Evolutionary conservation across 2,113 vertebrate genomes (phyloP).

Genomic region (Ochotona princeps): DNA sequence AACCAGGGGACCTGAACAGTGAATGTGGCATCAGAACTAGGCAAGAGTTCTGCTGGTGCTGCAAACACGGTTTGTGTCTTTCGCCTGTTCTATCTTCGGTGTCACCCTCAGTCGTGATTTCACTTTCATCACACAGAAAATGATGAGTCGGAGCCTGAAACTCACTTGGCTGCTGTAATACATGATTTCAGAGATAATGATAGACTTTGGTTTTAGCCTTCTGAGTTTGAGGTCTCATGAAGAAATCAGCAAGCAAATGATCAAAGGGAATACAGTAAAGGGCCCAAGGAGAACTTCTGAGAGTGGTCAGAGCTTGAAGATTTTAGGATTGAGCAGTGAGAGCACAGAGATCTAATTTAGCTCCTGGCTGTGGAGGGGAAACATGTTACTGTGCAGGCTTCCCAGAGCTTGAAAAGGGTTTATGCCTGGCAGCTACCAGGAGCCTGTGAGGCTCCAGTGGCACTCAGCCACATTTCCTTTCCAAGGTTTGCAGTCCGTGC

Average conservation of each 20-base stretch:
- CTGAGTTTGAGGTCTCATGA: neutral
- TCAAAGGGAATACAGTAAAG: neutral
- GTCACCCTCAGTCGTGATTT: neutral
- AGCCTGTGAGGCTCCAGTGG: neutral
- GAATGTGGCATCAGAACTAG: neutral
- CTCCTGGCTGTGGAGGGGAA: neutral
- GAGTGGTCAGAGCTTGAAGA: neutral
- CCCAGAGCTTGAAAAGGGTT: neutral
- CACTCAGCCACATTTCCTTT: rapidly evolving
- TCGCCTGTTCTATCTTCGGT: neutral
- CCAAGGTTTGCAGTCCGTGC: neutral
- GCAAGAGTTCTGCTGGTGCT: too few relatives aligned
- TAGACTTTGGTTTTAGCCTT: neutral
- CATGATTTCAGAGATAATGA: neutral
- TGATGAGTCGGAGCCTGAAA: neutral
- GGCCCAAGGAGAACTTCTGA: neutral
- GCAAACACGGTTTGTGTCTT: too few relatives aligned
- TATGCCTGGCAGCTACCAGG: neutral
- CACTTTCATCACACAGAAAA: too few relatives aligned
- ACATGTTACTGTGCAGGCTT: neutral
- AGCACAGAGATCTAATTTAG: neutral
- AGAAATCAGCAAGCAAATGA: neutral
- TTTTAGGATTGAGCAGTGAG: neutral
- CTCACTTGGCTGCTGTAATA: neutral
- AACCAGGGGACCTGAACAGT: neutral